phyloP scores from a whole-genome alignment of 1,140 invertebrate species.

The Camponotus pennsylvanicus region DNA sequence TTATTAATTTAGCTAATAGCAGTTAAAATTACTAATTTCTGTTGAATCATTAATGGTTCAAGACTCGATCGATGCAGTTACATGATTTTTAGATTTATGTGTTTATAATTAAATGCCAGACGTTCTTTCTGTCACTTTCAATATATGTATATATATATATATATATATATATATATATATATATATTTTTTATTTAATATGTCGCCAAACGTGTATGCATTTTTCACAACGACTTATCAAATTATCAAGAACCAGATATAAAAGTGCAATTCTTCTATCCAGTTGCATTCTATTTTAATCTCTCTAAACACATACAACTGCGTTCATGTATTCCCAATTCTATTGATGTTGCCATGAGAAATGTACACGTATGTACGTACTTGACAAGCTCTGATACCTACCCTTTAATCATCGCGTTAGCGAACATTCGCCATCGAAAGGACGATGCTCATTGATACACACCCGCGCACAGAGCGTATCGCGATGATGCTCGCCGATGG shows the following conservation, averaged over 20 bases:
- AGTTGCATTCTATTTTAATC: neutral
- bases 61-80: no score
- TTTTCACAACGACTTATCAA: no score
- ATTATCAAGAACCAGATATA: neutral
- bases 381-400: slow-evolving; percentile 6
- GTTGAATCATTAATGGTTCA: no score
- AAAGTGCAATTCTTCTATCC: neutral
- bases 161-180: no score
- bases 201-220: no score
- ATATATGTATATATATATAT: no score
- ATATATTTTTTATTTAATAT: no score
- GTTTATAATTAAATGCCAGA: neutral
- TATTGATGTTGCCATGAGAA: neutral
- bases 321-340: neutral
- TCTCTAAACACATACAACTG: neutral
- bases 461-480: neutral
- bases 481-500: slow-evolving; percentile 38
- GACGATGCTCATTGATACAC: slow-evolving; percentile 4
- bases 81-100: neutral
- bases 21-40: no score
- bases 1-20: no score
- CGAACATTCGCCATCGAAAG: slow-evolving; percentile 17
- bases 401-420: slow-evolving; percentile 58
- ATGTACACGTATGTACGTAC: slow-evolving; percentile 1
- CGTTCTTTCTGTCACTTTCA: no score